phyloP scores from a whole-genome alignment of 2,113 vertebrate species.

The Urocitellus parryii region DNA sequence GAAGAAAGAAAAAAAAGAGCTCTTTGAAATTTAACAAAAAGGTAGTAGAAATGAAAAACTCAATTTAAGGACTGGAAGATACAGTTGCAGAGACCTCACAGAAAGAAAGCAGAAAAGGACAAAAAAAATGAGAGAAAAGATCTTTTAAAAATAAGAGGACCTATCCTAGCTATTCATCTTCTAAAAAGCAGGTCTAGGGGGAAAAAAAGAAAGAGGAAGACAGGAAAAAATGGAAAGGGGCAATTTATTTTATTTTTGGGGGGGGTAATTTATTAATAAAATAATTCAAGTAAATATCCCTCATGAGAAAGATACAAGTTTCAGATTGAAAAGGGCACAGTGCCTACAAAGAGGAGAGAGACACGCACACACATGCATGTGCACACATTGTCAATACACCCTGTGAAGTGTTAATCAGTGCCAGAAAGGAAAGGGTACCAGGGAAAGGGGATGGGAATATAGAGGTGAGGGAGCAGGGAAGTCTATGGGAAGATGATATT shows the following conservation, averaged over 20 bases:
- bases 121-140: too few relatives aligned
- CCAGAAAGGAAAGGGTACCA: not conserved
- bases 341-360: not conserved
- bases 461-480: not conserved
- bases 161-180: not conserved
- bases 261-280: not conserved
- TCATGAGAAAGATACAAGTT: not conserved
- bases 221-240: not conserved
- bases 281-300: not conserved
- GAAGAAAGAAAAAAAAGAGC: not conserved
- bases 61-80: not conserved
- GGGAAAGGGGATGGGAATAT: not conserved
- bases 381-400: too few relatives aligned
- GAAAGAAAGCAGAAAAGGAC: too few relatives aligned
- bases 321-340: not conserved
- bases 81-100: too few relatives aligned
- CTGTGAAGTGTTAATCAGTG: not conserved
- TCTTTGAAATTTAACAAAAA: constrained; percentile 14
- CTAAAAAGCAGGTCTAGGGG: not conserved
- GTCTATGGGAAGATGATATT: not conserved
- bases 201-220: not conserved
- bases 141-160: not conserved
- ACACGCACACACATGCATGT: too few relatives aligned
- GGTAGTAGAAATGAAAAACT: not conserved
- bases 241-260: not conserved